A percentile compares a stretch with the other conserved stretches of the same genome.
phyloP scores from a whole-genome alignment of 2,888 invertebrate genomes.

The Platycheirus albimanus region DNA sequence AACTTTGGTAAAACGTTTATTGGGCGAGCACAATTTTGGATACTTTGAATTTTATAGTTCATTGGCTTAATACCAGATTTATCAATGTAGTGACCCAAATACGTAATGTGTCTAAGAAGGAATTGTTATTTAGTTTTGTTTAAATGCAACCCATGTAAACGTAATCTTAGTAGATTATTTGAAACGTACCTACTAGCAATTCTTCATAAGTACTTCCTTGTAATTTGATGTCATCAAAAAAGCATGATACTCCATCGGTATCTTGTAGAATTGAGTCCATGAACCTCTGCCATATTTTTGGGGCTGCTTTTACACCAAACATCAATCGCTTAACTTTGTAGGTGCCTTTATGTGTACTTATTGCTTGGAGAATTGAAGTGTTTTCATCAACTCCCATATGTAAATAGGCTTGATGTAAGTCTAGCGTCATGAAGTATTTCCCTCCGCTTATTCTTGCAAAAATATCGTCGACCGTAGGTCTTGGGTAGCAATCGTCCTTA shows the following conservation, averaged over 20 bases:
- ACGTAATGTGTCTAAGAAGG: constrained; percentile 12
- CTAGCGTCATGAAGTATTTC: constrained; percentile 69
- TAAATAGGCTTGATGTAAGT: constrained; percentile 71
- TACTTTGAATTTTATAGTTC: constrained; percentile 35
- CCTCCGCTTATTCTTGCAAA: constrained; percentile 60
- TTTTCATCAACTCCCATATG: constrained; percentile 77
- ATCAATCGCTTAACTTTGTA: constrained; percentile 75
- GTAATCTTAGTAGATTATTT: too few relatives aligned
- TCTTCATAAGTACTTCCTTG: constrained; percentile 43
- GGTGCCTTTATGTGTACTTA: constrained; percentile 75
- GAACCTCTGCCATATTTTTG: constrained; percentile 78
- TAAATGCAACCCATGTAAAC: background rate
- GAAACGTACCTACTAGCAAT: too few relatives aligned
- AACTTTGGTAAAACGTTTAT: constrained; percentile 14
- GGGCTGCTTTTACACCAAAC: constrained; percentile 74
- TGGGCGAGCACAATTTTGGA: constrained; percentile 37
- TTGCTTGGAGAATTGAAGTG: constrained; percentile 74
- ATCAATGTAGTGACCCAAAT: too few relatives aligned
- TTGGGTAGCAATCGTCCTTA: constrained; percentile 39
- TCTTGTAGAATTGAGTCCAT: too few relatives aligned
- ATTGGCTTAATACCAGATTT: constrained; percentile 35
- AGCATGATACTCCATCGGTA: too few relatives aligned
- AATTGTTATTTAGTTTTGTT: background rate
- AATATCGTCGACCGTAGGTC: constrained; percentile 39
- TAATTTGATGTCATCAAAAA: background rate